Conservation (phyloP, 2,888 invertebrate genomes). For the Byasa hedistus region DNA sequence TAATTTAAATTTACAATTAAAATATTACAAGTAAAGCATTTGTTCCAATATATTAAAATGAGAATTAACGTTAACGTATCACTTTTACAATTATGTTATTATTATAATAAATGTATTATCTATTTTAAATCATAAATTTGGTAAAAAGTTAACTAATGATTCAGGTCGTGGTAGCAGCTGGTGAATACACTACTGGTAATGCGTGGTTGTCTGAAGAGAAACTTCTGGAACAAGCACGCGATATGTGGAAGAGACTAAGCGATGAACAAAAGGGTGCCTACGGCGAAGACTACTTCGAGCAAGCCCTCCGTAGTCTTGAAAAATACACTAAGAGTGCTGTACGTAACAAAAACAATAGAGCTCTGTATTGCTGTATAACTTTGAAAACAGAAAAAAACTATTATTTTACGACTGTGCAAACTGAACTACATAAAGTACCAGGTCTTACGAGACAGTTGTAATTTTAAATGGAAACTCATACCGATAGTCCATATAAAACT, state of each 20-base stretch:
- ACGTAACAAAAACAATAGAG: conserved; percentile 43
- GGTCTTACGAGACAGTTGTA: no score
- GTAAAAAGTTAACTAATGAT: conserved; percentile 18
- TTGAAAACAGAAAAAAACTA: background rate
- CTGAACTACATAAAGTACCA: no score
- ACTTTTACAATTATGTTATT: no score
- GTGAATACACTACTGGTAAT: conserved; percentile 90
- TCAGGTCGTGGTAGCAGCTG: conserved; percentile 88
- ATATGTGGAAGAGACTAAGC: conserved; percentile 91
- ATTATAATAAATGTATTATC: no score
- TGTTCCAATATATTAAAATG: no score
- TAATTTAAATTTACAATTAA: no score
- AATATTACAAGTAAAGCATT: no score
- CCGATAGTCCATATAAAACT: no score
- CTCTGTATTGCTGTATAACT: background rate
- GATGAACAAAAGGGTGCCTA: conserved; percentile 88
- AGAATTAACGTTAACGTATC: no score
- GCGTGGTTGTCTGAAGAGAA: conserved; percentile 86
- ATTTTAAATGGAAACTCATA: no score
- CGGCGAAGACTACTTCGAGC: conserved; percentile 91
- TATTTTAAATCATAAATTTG: no score
- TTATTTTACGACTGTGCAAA: background rate
- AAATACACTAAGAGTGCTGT: conserved; percentile 87
- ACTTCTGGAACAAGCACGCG: conserved; percentile 84
- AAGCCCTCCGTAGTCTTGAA: conserved; percentile 87